Percentiles rank a stretch among this genome's conserved stretches.
Evolutionary conservation across 2,797 vertebrate genomes (phyloP).

Genomic region (Denticeps clupeoides): DNA sequence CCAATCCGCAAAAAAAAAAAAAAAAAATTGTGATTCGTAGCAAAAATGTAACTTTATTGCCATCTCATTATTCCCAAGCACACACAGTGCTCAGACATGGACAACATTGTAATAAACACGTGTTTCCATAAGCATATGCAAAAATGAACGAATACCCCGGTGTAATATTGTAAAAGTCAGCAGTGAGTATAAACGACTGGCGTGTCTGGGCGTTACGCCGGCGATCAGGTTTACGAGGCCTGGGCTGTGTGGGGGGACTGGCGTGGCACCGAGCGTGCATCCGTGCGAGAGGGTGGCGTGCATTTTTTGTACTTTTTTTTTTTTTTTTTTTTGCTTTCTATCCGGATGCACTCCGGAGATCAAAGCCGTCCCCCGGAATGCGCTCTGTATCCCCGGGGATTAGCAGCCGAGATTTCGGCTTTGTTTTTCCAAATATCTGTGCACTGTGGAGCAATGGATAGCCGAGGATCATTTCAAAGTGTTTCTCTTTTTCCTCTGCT

Average conservation of each 20-base stretch:
- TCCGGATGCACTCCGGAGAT: constrained; percentile 58
- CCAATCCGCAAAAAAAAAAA: no score
- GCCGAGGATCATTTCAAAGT: constrained; percentile 45
- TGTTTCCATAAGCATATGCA: no score
- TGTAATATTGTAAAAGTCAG: no score
- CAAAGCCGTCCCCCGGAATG: constrained; percentile 60
- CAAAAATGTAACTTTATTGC: no score
- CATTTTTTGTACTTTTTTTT: constrained; percentile 37
- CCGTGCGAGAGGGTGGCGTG: constrained; percentile 1
- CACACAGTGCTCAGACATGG: no score
- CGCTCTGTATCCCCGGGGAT: constrained; percentile 54
- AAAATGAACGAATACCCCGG: no score
- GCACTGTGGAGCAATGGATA: constrained; percentile 37
- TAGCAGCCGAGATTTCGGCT: constrained; percentile 56
- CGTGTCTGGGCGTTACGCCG: constrained; percentile 11
- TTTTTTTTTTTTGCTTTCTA: constrained; percentile 43
- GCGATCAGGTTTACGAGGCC: constrained; percentile 5
- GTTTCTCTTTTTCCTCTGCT: constrained; percentile 15
- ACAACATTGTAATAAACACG: no score
- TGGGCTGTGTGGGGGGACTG: constrained; percentile 12
- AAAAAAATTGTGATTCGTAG: no score
- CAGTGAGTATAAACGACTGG: constrained; percentile 5
- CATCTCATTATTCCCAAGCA: no score
- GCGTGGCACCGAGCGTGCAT: constrained; percentile 19
- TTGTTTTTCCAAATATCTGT: constrained; percentile 55